phyloP scores from a whole-genome alignment of 2,888 invertebrate species.

The Strigamia maritima region DNA sequence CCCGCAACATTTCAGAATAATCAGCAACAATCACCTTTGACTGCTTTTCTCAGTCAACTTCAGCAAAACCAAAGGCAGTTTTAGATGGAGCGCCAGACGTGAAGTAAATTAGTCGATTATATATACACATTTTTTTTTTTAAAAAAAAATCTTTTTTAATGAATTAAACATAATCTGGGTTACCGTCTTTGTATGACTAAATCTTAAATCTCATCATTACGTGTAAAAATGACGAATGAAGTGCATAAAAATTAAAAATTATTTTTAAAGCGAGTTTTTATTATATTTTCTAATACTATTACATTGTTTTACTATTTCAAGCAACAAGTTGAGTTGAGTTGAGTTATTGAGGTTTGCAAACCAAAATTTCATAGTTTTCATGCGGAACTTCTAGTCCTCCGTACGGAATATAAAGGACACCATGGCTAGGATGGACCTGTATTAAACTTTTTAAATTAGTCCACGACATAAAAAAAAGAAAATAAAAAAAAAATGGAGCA shows the following conservation, averaged over 20 bases:
- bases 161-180: background rate
- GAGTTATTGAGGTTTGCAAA: background rate
- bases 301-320: background rate
- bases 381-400: slow-evolving; percentile 38
- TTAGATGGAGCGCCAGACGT: background rate
- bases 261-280: background rate
- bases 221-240: too few relatives aligned
- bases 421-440: slow-evolving; percentile 37
- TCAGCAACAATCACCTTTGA: slow-evolving; percentile 20
- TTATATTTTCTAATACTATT: background rate
- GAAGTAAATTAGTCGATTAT: too few relatives aligned
- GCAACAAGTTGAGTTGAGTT: background rate
- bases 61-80: slow-evolving; percentile 33
- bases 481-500: background rate
- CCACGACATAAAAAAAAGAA: too few relatives aligned
- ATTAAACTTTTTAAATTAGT: background rate
- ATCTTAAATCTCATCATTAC: too few relatives aligned
- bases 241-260: background rate
- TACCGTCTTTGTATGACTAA: background rate
- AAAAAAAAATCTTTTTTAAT: background rate
- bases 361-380: slow-evolving; percentile 39
- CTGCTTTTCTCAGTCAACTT: slow-evolving; percentile 20
- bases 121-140: background rate
- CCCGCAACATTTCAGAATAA: background rate
- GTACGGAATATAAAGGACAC: slow-evolving; percentile 39